A percentile compares a stretch with the other conserved stretches of the same genome.
phyloP scores from a whole-genome alignment of 1,140 invertebrate genomes.

The Drosophila lacteicornis region DNA sequence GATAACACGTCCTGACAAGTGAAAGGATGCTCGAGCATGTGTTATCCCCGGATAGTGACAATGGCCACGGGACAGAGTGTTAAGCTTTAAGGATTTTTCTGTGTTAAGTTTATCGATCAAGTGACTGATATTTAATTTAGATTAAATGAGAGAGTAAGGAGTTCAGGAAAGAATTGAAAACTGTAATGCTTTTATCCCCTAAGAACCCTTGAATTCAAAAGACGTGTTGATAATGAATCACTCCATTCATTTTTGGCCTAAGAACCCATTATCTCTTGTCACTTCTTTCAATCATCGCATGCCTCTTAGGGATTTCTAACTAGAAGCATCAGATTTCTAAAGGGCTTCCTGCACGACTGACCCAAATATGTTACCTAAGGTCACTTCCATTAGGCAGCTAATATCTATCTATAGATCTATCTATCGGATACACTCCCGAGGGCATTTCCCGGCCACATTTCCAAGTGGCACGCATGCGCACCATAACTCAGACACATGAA shows the following conservation, averaged over 20 bases:
- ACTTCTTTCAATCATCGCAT: constrained; percentile 6
- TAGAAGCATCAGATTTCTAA: constrained; percentile 6
- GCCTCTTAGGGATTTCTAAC: not conserved
- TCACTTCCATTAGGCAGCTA: constrained; percentile 33
- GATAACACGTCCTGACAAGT: constrained; percentile 69
- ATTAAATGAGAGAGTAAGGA: not conserved
- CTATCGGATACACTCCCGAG: constrained; percentile 19
- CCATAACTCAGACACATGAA: constrained; percentile 78
- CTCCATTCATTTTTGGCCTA: not conserved
- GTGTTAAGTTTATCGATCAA: not conserved
- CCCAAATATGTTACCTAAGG: constrained; percentile 42
- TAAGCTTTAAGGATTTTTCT: constrained; percentile 22
- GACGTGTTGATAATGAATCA: not conserved
- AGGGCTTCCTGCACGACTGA: constrained; percentile 37
- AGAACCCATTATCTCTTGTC: constrained; percentile 9
- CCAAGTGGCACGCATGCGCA: constrained; percentile 73
- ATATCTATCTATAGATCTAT: constrained; percentile 25
- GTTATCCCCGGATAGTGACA: constrained; percentile 20
- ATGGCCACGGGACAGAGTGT: constrained; percentile 11
- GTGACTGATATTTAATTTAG: not conserved
- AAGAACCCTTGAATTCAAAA: not conserved
- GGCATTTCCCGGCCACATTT: constrained; percentile 41
- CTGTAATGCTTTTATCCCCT: no score
- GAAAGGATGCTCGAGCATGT: constrained; percentile 65
- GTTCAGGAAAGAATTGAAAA: not conserved